Evolutionary conservation across 2,888 invertebrate genomes (phyloP), one percentile per base, ranked within the genome.

Genomic region (Phyllotreta striolata): DNA sequence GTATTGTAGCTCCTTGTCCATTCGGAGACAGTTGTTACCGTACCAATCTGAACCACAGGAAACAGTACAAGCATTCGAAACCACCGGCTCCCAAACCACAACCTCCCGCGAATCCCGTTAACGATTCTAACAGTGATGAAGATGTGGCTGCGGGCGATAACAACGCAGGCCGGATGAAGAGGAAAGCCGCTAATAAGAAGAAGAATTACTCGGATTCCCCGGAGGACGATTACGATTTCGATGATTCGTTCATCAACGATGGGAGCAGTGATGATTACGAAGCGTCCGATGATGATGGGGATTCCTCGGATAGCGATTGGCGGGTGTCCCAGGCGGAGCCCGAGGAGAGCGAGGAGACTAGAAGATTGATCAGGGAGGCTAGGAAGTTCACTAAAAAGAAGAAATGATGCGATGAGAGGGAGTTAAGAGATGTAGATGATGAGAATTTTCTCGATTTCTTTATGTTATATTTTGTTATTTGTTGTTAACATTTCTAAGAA

Each of bases 1-100:
- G 80, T 67, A 65, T 74, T 49, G 83, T 84, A 54, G 85, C 85
- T 6, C 80, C 77, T 55, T 90, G 90, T 71, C 84, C 84, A 13
- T 88, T 82, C 74, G 90, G 89, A 1, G 78, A 78, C 7, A 71
- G 73, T 4, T 90, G 90, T 77, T 84, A 84, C 69, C 83, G 86
- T 41, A 82, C 78, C 54, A 88, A 88, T 79, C 80, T 83, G 35
- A 81, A 85, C 0, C 90, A 90, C 78, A 84, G 85, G 77, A 76
- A 76, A 63, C 77, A 83, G 54, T 88, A 84, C 77, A 78, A 82
- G 9, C 86, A 87, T 74, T 39, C 63, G 7, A 67, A 63, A n/a
- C 67, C 66, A 39, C 73, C 74, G 6, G 70, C 72, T 9, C 69
- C 68, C 7, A 71, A 69, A 70, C 75, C 74, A 24, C 24, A 24